A percentile compares a stretch with the other conserved stretches of the same genome.
Evolutionary conservation across 1,140 invertebrate species (phyloP).

Genomic region (Tetramorium parvispinum): DNA sequence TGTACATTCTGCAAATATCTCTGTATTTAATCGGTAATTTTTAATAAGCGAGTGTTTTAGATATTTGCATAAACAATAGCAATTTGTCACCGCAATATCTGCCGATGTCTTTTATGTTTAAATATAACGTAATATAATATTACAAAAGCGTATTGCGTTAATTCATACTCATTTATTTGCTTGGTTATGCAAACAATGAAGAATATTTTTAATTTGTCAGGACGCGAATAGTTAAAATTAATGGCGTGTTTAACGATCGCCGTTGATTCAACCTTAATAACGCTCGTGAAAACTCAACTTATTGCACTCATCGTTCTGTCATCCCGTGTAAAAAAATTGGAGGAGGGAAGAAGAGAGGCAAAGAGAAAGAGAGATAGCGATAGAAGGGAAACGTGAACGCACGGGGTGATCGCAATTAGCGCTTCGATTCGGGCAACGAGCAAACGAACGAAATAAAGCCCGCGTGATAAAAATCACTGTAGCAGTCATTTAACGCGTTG

Average conservation of each 20-base stretch:
- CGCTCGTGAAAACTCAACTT: slow-evolving; percentile 39
- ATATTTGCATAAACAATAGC: not conserved
- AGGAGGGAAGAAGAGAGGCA: not conserved
- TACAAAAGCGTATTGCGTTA: not conserved
- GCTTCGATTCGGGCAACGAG: slow-evolving; percentile 57
- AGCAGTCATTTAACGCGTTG: slow-evolving; percentile 63
- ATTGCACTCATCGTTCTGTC: not conserved
- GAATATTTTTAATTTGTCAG: slow-evolving; percentile 24
- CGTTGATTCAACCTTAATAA: slow-evolving; percentile 38
- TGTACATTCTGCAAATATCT: not conserved
- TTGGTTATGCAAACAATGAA: slow-evolving; percentile 2
- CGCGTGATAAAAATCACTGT: slow-evolving; percentile 71
- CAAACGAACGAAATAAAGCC: slow-evolving; percentile 67
- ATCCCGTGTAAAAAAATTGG: not conserved
- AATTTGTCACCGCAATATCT: not conserved
- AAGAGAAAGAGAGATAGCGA: not conserved
- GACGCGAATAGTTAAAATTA: slow-evolving; percentile 44
- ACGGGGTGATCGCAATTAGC: slow-evolving; percentile 64
- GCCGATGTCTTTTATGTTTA: not conserved
- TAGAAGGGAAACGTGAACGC: slow-evolving; percentile 36
- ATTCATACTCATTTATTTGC: not conserved
- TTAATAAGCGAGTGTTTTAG: not conserved
- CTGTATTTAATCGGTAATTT: not conserved
- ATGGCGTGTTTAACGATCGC: slow-evolving; percentile 29
- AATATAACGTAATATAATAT: not conserved